Conservation (phyloP, 1,140 invertebrate species). For the Papilio machaon region DNA sequence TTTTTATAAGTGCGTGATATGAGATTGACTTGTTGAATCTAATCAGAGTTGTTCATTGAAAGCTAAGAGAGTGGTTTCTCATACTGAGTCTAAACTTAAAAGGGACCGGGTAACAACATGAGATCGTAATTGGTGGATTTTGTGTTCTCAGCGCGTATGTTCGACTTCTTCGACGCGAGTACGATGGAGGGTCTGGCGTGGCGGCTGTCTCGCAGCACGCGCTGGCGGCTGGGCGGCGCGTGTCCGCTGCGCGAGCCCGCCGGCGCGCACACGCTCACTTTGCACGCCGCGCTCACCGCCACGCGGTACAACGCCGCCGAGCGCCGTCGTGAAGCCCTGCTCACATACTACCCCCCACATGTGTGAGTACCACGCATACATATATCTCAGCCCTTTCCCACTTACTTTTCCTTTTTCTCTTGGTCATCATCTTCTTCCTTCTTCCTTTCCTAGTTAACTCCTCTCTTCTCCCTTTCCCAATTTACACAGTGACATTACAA, state of each 20-base stretch:
- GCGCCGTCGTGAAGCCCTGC: slow-evolving; percentile 61
- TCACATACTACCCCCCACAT: slow-evolving; percentile 73
- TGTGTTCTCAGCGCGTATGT: slow-evolving; percentile 86
- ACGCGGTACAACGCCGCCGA: slow-evolving; percentile 63
- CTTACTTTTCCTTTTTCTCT: not conserved
- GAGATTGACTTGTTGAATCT: no score
- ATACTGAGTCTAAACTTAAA: no score
- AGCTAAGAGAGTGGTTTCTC: no score
- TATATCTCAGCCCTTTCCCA: not conserved
- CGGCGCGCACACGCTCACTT: slow-evolving; percentile 69
- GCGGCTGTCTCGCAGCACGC: slow-evolving; percentile 64
- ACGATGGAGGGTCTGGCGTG: slow-evolving; percentile 93
- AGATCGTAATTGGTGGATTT: not conserved
- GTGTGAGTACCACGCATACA: slow-evolving; percentile 60
- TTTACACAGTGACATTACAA: no score
- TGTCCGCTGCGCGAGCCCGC: slow-evolving; percentile 68
- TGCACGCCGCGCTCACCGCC: slow-evolving; percentile 61
- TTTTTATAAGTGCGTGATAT: no score
- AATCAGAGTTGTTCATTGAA: no score
- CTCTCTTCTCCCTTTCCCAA: no score
- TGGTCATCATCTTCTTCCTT: not conserved
- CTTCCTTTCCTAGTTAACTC: not conserved
- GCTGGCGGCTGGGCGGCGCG: slow-evolving; percentile 69
- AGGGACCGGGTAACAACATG: no score
- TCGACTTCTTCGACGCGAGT: slow-evolving; percentile 94